Base-by-base conservation (phyloP, 2,888 invertebrate species). In the Craniophora ligustri region DNA sequence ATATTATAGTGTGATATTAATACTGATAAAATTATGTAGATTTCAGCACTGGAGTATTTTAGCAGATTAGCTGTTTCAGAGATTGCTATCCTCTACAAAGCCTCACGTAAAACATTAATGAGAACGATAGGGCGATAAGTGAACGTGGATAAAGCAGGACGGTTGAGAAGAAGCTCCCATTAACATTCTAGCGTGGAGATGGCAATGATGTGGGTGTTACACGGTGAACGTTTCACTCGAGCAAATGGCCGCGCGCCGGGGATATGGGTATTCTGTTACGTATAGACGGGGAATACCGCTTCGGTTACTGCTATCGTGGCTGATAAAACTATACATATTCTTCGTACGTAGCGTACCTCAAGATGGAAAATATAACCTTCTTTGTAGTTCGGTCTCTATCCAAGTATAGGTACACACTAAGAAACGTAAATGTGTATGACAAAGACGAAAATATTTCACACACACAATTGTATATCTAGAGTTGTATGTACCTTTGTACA, bases 121-220 rank as follows among this genome's bases (percentile, higher is more conserved):
- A 82, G 79, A 75, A 79, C 79, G 81, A 83, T 77, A 76, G 70
- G 65, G 70, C 76, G 81, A 87, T 85, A 85, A 86, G 81, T n/a
- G 26, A 81, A 81, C 81, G 78, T 79, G 81, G 76, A 81, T 82
- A 76, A 81, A 81, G 80, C 78, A 75, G 76, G 80, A 78, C 72
- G 67, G 75, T 63, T 65, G 64, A 67, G 77, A 80, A 84, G 81
- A 79, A 82, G 80, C 76, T 78, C 67, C 67, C 76, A 85, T 87
- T 87, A 87, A 85, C 79, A 87, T 87, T 86, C 85, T 77, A 59
- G 66, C 68, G 79, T 72, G 70, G 79, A 76, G 75, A 73, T 75
- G 78, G 86, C 79, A 85, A 85, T 86, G 87, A 86, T 82, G 85
- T 83, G 82, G 84, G 85, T 80, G 80, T 85, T 83, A 85, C 78